Evolutionary conservation across 1,140 invertebrate species (phyloP), one percentile per base, ranked within the genome.

Genomic region (Drosophila ambigua): DNA sequence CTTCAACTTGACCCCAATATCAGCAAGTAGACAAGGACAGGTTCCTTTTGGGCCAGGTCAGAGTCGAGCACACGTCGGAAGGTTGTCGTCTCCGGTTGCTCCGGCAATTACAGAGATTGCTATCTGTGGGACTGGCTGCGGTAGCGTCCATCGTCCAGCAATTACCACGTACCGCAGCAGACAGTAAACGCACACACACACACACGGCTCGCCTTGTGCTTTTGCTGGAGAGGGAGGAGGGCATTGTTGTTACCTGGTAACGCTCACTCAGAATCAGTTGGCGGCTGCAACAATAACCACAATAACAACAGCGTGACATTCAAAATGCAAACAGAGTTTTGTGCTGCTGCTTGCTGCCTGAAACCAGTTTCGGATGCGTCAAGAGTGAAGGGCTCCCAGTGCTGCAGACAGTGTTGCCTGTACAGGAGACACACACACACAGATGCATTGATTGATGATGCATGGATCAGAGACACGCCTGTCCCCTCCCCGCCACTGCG

Each of bases 1-100:
- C 80, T 84, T 84, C 65, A 87, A 84, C 81, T 84, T 84, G 81
- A 84, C 81, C 81, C 43, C 61, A 74, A 77, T 83, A 60, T 46
- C 48, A 31, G 53, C 43, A 11, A 44, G 50, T 53, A 51, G 66
- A 77, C 75, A 77, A 77, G 74, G 75, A 77, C 64, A 28, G 51
- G 53, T 55, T 69, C 65, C 52, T 77, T 63, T 71, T 64, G 43
- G 24, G 39, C 31, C 16, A 13, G 11, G 35, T 39, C 35, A 50
- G 51, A 69, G 41, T 35, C 60, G 44, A 66, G 64, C 67, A 69
- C 67, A 69, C 67, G 67, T 71, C 67, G 65, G 52, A 68, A 69
- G 59, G 66, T 69, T 46, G 41, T 53, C 67, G 53, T 57, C 61
- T 41, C 52, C 31, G 31, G 31, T 31, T 31, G 31, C 8, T 31